Conservation (phyloP, 2,797 vertebrate species). For the Eospalax fontanierii region DNA sequence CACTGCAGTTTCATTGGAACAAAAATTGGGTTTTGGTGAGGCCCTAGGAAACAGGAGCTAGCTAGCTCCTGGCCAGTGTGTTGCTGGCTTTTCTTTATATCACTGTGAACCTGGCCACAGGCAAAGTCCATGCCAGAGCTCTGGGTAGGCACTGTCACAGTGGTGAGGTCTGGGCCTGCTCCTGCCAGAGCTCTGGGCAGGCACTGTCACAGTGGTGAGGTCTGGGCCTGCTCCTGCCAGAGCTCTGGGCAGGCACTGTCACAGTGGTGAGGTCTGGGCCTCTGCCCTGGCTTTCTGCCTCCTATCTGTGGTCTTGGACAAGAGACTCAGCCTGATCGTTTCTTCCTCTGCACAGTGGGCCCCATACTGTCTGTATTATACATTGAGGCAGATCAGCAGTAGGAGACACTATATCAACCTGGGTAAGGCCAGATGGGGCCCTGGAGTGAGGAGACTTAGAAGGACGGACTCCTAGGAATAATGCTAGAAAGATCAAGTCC, state of each 20-base stretch:
- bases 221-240: neutral
- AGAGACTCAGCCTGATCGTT: neutral
- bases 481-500: neutral
- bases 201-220: neutral
- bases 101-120: neutral
- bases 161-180: no score
- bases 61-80: no score
- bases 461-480: neutral
- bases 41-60: neutral
- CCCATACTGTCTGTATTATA: neutral
- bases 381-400: neutral
- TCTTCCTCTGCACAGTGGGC: neutral
- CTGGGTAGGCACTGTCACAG: neutral
- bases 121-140: neutral
- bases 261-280: neutral
- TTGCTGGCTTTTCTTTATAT: neutral
- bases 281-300: neutral
- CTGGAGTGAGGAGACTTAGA: neutral
- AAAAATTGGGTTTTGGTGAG: neutral
- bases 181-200: neutral
- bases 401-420: neutral
- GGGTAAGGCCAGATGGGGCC: neutral
- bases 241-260: neutral
- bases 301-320: no score
- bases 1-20: neutral